Evolutionary conservation across 2,113 vertebrate genomes (phyloP), one percentile per base, ranked within the genome.

Genomic region (Oncorhynchus gorbuscha): DNA sequence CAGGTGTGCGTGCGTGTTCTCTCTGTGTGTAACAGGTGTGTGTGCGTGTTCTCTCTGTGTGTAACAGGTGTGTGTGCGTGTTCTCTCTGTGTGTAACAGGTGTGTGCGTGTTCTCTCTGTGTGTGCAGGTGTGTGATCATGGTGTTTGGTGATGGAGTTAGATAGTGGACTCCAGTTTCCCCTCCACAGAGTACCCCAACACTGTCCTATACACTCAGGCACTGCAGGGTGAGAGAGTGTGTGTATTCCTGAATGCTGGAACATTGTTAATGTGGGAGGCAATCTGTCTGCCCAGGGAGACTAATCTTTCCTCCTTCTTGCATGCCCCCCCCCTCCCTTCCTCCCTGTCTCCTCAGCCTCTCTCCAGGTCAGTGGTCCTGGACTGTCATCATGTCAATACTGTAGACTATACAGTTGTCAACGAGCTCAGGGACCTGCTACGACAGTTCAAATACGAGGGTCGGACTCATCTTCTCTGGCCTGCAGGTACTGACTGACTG

Each of bases 81-180:
- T n/a, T n/a, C n/a, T n/a, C n/a, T n/a, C n/a, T n/a, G n/a, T n/a
- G n/a, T n/a, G n/a, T n/a, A n/a, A n/a, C n/a, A n/a, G n/a, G n/a
- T n/a, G n/a, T n/a, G n/a, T n/a, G n/a, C 5, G 30, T 32, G 28
- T 28, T 1, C 22, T 39, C 20, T 58, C 35, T 51, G 59, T 61
- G 73, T 35, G 1, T 3, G 0, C 90, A 99, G 97, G 90, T 98
- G 35, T 88, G 72, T 0, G 93, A 95, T 75, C 89, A 92, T 0
- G 86, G 85, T 0, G 70, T 89, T 11, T 97, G 13, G 61, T 96
- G 28, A 81, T 99, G 76, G 92, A 94, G 90, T 84, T 91, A 0
- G 91, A 87, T 79, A 94, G 94, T 4, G 95, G 95, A 20, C 92
- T 99, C n/a, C 81, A 91, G 93, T 78, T 99, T 98, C 85, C 97